Base-by-base conservation (phyloP, 2,888 invertebrate genomes). In the Harpalus rufipes region DNA sequence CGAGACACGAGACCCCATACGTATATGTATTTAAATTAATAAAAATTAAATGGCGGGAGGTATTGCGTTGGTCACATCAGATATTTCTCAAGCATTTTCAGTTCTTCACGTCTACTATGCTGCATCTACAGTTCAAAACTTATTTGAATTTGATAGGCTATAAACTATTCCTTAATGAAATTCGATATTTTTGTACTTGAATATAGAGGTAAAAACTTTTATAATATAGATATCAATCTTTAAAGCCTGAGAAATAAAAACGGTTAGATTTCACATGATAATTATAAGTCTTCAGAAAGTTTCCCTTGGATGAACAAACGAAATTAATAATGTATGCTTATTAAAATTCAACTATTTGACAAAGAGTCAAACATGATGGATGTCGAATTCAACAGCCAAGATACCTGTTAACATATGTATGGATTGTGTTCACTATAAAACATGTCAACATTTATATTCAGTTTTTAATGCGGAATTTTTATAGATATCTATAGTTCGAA, bases 321-420 rank as follows among this genome's bases (percentile, higher is more conserved):
- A 84, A 78, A 84, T 84, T 84, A 84, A 84, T 84, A 84, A 84
- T 84, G 84, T 78, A 84, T 84, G 76, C 78, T 65, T 78, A 65
- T 84, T 84, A 78, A 84, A 84, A 84, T 84, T 78, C 84, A 84
- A 78, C 18, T 78, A 84, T 84, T 76, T 84, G 25, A 63, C 63
- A 78, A 63, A 44, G 18, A 61, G 63, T 39, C 84, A 78, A 61
- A 78, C 84, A 78, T 84, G 84, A 84, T 78, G 39, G 78, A 84
- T 84, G 84, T 78, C 56, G 51, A 74, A n/a, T 84, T 32, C 76
- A 58, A 61, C 72, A 72, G 84, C 68, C 18, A 25, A 44, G 79
- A 72, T 81, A 78, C 84, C 61, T 84, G 85, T 84, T 85, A 85
- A 85, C 85, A 85, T 85, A 85, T 85, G 85, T 80, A 80, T 85